Evolutionary conservation across 2,888 invertebrate genomes (phyloP), one percentile per base, ranked within the genome.

Genomic region (Stegana nigrithorax): DNA sequence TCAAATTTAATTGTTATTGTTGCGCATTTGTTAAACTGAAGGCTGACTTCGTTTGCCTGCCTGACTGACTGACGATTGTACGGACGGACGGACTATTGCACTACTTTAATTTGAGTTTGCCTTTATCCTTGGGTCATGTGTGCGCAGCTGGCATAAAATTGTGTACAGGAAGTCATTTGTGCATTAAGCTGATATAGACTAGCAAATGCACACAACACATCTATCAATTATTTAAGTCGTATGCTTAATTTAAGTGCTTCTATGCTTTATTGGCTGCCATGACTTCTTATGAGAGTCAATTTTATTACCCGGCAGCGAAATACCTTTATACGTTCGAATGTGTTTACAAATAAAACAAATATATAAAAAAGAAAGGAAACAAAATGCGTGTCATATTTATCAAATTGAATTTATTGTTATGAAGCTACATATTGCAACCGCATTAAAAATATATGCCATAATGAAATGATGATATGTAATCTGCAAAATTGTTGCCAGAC

Each of bases 1-100:
- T 73, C 59, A 65, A 70, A 66, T 76, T 72, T 69, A 76, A 76
- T 78, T 76, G 75, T 76, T 76, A 76, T 78, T 76, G 74, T 73
- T 78, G 73, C 68, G 72, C 74, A 74, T 76, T 78, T 73, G 67
- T 68, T 71, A 32, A 32, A 59, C 32, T 47, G 26, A 45, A 44
- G 44, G 29, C 45, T 39, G 6, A 2, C n/a, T 6, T n/a, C 3
- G 32, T 5, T 32, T 2, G 2, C 3, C 32, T 32, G 32, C n/a
- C 32, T 32, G 5, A 4, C 32, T 10, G 36, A 5, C n/a, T n/a
- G n/a, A n/a, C n/a, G n/a, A n/a, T n/a, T n/a, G n/a, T n/a, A n/a
- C n/a, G n/a, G n/a, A n/a, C n/a, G n/a, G n/a, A 8, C 7, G 8
- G 17, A 17, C 4, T 44, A 8, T 44, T 50, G 23, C 19, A 14